Conservation (phyloP, 2,888 invertebrate species). For the Candidula unifasciata region DNA sequence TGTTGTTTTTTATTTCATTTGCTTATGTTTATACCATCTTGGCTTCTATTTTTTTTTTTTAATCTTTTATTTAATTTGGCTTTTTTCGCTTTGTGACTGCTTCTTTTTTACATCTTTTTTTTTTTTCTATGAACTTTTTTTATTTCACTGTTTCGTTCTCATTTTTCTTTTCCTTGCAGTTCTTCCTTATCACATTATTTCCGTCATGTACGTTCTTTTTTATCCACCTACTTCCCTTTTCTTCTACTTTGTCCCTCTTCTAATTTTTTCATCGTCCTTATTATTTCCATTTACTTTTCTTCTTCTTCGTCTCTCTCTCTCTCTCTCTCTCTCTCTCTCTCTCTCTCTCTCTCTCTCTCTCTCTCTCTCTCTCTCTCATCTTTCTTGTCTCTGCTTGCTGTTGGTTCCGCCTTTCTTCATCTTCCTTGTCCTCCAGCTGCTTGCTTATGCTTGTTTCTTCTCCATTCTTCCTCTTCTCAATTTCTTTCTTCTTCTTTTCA, state of each 20-base stretch:
- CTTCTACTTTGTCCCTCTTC: conserved; percentile 2
- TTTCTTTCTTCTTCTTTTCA: conserved; percentile 3
- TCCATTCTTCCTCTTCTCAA: conserved; percentile 3
- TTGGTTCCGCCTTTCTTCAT: not conserved
- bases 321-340: conserved; percentile 13
- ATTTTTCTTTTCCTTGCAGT: no score
- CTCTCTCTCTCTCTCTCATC: conserved; percentile 28
- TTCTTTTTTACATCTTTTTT: no score
- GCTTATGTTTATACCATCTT: no score
- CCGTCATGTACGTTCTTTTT: no score
- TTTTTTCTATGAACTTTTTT: no score
- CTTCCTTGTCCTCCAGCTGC: not conserved
- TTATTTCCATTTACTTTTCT: not conserved
- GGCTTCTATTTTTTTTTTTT: no score
- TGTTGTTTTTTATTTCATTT: no score
- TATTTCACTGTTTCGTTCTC: no score
- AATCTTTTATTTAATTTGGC: no score
- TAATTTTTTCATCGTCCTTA: not conserved
- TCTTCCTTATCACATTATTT: no score
- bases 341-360: conserved; percentile 21
- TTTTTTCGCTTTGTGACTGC: no score
- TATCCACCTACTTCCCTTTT: no score
- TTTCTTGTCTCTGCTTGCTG: not conserved
- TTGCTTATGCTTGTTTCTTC: not conserved
- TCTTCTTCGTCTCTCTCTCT: conserved; percentile 9